These are phyloP conservation scores for Drosophila nasuta DNA, from an alignment of 1,140 invertebrate genomes.

Conservation along the genomic window DNA sequence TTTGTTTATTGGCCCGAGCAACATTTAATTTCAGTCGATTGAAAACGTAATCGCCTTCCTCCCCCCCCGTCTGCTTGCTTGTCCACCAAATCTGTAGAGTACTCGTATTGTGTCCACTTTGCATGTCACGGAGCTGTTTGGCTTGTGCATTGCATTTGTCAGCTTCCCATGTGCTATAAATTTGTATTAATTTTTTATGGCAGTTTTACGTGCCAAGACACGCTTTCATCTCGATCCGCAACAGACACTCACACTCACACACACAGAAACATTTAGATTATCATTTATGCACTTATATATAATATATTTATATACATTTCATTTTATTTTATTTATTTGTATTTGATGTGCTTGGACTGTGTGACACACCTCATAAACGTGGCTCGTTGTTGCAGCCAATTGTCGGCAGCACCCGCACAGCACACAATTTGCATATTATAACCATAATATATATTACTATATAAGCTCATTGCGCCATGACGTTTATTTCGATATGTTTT, in stretches of 20 bases:
- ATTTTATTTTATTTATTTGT: background rate
- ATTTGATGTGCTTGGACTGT: constrained; percentile 12
- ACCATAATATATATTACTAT: constrained; percentile 30
- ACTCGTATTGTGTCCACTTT: constrained; percentile 35
- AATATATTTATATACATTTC: constrained; percentile 7
- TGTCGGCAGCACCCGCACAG: constrained; percentile 10
- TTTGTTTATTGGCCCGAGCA: constrained; percentile 33
- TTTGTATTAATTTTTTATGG: constrained; percentile 55
- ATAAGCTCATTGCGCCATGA: constrained; percentile 54
- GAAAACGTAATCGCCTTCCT: background rate
- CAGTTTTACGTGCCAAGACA: constrained; percentile 39
- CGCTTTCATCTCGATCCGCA: constrained; percentile 38
- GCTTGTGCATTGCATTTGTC: constrained; percentile 38
- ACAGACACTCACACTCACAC: background rate
- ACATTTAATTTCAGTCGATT: constrained; percentile 40
- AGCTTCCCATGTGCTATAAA: constrained; percentile 36
- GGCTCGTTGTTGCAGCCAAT: constrained; percentile 20
- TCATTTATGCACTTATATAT: constrained; percentile 2
- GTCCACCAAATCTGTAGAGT: background rate
- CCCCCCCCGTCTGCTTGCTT: no score
- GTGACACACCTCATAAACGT: constrained; percentile 39
- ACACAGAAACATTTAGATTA: background rate
- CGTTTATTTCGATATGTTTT: constrained; percentile 51
- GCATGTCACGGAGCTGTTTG: constrained; percentile 46
- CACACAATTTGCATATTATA: constrained; percentile 51